Percentiles rank a stretch among this genome's conserved stretches.
Conservation (phyloP, 2,888 invertebrate species). For the Drosophila mercatorum region DNA sequence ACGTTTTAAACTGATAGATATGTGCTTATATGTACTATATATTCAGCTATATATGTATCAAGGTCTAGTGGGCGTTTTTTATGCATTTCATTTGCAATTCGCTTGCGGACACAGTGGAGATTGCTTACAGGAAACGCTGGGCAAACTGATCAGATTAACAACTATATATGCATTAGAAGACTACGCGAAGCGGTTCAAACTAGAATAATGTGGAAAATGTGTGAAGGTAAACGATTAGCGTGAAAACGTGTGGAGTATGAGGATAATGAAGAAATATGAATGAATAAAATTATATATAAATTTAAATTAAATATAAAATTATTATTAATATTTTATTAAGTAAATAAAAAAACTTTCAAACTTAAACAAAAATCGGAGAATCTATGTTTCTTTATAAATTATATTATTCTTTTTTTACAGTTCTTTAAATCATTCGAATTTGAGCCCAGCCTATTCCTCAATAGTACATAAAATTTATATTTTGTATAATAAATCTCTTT, state of each 20-base stretch:
- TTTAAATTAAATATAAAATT: not conserved
- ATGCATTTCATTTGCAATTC: slow-evolving; percentile 48
- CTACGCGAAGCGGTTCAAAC: slow-evolving; percentile 11
- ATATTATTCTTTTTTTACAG: not conserved
- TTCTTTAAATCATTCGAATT: not conserved
- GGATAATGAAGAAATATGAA: not conserved
- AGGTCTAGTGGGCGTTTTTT: slow-evolving; percentile 58
- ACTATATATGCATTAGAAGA: slow-evolving; percentile 2
- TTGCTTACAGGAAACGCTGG: slow-evolving; percentile 23
- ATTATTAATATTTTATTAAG: not conserved
- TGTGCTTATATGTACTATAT: not conserved
- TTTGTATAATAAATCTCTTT: too few relatives aligned
- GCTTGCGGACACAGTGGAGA: slow-evolving; percentile 32
- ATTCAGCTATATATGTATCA: not conserved
- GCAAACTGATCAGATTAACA: slow-evolving; percentile 13
- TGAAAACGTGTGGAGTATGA: slow-evolving; percentile 8
- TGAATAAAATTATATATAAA: not conserved
- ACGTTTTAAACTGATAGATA: slow-evolving; percentile 19
- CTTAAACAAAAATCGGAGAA: not conserved
- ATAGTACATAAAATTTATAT: too few relatives aligned
- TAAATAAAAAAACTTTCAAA: not conserved
- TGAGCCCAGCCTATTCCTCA: too few relatives aligned
- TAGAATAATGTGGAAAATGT: slow-evolving; percentile 13
- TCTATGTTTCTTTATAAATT: not conserved
- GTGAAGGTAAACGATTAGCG: slow-evolving; percentile 1